Base-by-base conservation (phyloP, 2,113 vertebrate species). In the Macrotus californicus region DNA sequence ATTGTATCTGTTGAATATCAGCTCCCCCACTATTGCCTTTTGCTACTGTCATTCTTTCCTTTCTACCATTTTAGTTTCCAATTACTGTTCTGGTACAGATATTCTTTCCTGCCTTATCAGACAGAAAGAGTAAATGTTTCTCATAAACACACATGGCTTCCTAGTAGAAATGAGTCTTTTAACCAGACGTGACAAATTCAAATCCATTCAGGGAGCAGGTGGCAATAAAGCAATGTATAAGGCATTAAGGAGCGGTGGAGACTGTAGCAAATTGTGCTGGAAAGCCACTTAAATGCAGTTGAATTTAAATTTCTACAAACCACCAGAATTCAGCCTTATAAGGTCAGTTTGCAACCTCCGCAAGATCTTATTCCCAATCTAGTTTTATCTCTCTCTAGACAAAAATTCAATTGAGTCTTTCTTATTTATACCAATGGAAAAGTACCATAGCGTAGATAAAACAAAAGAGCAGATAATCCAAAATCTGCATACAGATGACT, bases 351-450 rank as follows among this genome's bases (percentile, higher is more conserved):
- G 59, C 72, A 94, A 64, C 36, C 41, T 93, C 31, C 43, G 67
- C 85, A 95, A 86, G 61, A 91, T 75, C 92, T 93, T 50, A 67
- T 54, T 92, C 67, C 59, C 52, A 73, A 48, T 81, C 36, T 76
- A 36, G 61, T 92, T 94, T 94, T 82, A 13, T 90, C 59, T 92
- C 84, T 94, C 91, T 79, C 76, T 82, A 95, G 70, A 95, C 26
- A 94, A n/a, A 22, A 59, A 22, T 88, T 89, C 93, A 86, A 83
- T 9, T 13, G 93, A 89, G 76, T 82, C 64, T 41, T 84, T 84
- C 85, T 87, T 67, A 92, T 89, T 73, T 94, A 52, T 10, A 86
- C 41, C 86, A 50, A 50, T 86, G 81, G 81, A 75, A 90, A 94
- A 94, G 56, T 61, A 54, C 83, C 54, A 75, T 0, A 56, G n/a